These are phyloP conservation scores for Mormyrops boulengeri DNA, from an alignment of 2,797 vertebrate species.

Conservation along the genomic window DNA sequence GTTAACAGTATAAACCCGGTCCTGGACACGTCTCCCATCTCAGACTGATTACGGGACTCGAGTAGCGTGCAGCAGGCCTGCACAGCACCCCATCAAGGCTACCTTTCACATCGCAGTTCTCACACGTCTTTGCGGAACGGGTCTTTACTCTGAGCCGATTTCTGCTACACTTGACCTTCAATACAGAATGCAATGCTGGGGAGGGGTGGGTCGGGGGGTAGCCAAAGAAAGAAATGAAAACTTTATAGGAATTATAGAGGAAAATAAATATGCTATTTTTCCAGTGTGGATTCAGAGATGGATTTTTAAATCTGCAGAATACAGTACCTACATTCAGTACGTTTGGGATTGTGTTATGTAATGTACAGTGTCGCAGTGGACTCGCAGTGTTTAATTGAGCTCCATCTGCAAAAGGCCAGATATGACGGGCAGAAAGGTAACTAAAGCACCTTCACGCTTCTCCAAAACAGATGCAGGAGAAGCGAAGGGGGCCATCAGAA, in stretches of 20 bases:
- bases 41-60: not conserved
- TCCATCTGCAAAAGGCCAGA: not conserved
- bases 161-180: not conserved
- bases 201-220: not conserved
- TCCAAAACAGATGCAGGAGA: not conserved
- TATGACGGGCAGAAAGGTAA: not conserved
- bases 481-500: not conserved
- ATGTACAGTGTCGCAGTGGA: not conserved
- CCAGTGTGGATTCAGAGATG: not conserved
- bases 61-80: not conserved
- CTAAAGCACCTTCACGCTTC: not conserved
- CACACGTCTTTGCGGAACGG: not conserved
- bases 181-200: not conserved
- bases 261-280: not conserved
- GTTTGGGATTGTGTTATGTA: not conserved
- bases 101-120: not conserved
- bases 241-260: not conserved
- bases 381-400: not conserved
- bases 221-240: not conserved
- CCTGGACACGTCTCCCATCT: not conserved
- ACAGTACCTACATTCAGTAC: not conserved
- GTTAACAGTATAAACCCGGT: not conserved
- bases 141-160: not conserved
- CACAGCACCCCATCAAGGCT: not conserved
- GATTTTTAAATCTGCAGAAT: not conserved